A percentile compares a stretch with the other conserved stretches of the same genome.
Evolutionary conservation across 2,888 invertebrate genomes (phyloP).

Genomic region (Muschampia plurimacula): DNA sequence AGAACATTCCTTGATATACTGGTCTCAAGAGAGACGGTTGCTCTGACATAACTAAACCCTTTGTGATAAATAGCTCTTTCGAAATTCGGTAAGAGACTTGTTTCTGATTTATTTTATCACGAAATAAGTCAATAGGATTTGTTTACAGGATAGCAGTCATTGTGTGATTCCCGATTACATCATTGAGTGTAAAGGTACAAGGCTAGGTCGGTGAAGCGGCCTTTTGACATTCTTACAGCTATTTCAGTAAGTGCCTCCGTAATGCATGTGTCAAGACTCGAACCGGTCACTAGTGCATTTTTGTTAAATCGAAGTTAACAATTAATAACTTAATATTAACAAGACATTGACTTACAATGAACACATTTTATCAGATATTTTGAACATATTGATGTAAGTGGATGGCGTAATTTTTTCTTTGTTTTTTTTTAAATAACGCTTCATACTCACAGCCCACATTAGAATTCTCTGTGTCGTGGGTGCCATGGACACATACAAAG

Average conservation of each 20-base stretch:
- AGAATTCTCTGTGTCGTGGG: too few relatives aligned
- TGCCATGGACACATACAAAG: too few relatives aligned
- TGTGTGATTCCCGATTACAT: slow-evolving; percentile 21
- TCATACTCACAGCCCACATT: too few relatives aligned
- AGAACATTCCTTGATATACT: not conserved
- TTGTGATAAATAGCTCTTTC: slow-evolving; percentile 2
- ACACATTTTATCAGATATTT: not conserved
- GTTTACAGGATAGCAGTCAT: not conserved
- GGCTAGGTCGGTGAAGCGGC: slow-evolving; percentile 23
- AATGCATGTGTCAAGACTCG: slow-evolving; percentile 13
- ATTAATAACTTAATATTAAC: slow-evolving; percentile 28
- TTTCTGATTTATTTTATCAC: not conserved
- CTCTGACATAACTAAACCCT: not conserved
- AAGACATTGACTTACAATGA: slow-evolving; percentile 2
- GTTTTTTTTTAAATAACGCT: too few relatives aligned
- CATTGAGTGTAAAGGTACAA: slow-evolving; percentile 13
- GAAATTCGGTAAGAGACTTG: not conserved
- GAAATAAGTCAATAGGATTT: not conserved
- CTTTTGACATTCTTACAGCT: slow-evolving; percentile 37
- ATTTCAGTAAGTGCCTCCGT: slow-evolving; percentile 21
- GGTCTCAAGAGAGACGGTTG: not conserved
- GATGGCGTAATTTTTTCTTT: not conserved
- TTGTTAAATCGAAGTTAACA: slow-evolving; percentile 14
- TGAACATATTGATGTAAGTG: not conserved
- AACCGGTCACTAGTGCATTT: slow-evolving; percentile 24